phyloP scores from a whole-genome alignment of 2,888 invertebrate genomes.

The Nomada ferruginata region DNA sequence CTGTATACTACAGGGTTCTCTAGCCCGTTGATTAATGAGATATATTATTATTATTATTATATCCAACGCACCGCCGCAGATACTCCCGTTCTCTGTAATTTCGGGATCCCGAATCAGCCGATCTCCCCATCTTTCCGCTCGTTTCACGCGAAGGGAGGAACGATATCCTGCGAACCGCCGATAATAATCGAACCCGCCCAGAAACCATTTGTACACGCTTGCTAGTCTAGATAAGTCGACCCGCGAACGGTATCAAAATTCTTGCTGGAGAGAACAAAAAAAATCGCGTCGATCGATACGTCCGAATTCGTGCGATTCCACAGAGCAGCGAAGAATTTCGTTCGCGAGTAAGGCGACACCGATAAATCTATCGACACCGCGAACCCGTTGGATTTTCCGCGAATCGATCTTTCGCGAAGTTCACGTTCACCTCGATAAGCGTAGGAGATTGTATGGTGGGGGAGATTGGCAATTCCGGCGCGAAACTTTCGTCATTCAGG shows the following conservation, averaged over 20 bases:
- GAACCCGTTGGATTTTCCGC: neutral
- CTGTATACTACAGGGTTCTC: too few species aligned
- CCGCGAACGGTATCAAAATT: slow-evolving; percentile 13
- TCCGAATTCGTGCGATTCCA: neutral
- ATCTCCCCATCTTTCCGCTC: slow-evolving; percentile 9
- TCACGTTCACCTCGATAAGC: neutral
- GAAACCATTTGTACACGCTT: neutral
- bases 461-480: slow-evolving; percentile 34
- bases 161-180: neutral
- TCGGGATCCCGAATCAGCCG: slow-evolving; percentile 38
- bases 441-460: slow-evolving; percentile 4
- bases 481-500: slow-evolving; percentile 57
- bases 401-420: neutral
- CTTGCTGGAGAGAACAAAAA: neutral
- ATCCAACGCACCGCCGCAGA: neutral
- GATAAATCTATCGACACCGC: neutral
- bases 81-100: slow-evolving; percentile 15
- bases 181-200: slow-evolving; percentile 10
- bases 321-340: neutral
- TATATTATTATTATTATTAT: too few species aligned
- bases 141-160: slow-evolving; percentile 33
- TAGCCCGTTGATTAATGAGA: too few species aligned
- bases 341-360: neutral
- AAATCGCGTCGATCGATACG: neutral
- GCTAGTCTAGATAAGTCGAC: slow-evolving; percentile 19